Percentiles rank a stretch among this genome's conserved stretches.
Conservation (phyloP, 1,140 invertebrate species). For the Camponotus vicinus region DNA sequence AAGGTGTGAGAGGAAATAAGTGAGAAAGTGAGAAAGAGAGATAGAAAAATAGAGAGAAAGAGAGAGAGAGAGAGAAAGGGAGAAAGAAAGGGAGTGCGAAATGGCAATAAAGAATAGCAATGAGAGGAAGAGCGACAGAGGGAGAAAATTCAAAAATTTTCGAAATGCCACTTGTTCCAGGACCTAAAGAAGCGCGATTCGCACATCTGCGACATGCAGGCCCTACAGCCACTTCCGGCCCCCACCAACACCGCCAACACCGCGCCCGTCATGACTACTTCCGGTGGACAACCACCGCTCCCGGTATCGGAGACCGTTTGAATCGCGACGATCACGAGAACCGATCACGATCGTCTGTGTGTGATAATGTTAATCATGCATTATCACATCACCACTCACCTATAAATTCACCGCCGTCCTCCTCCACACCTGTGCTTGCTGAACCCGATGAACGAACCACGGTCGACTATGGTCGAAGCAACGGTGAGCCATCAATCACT, state of each 20-base stretch:
- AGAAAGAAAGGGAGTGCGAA: slow-evolving; percentile 22
- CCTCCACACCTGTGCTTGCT: slow-evolving; percentile 80
- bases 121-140: slow-evolving; percentile 56
- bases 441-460: slow-evolving; percentile 75
- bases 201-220: slow-evolving; percentile 86
- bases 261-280: slow-evolving; percentile 84
- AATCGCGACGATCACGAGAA: slow-evolving; percentile 77
- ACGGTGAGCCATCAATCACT: slow-evolving; percentile 82
- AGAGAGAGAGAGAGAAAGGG: not conserved
- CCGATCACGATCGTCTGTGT: slow-evolving; percentile 73
- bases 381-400: slow-evolving; percentile 74
- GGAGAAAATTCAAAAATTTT: slow-evolving; percentile 80
- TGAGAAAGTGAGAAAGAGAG: slow-evolving; percentile 24
- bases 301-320: slow-evolving; percentile 85
- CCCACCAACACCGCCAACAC: slow-evolving; percentile 81
- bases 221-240: slow-evolving; percentile 85
- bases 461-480: slow-evolving; percentile 78
- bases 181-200: slow-evolving; percentile 86
- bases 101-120: slow-evolving; percentile 21
- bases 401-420: slow-evolving; percentile 69
- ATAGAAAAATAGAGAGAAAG: not conserved
- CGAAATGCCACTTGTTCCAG: slow-evolving; percentile 86
- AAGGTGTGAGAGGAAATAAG: not conserved
- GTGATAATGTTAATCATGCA: slow-evolving; percentile 70
- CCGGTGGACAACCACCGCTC: slow-evolving; percentile 83